phyloP scores from a whole-genome alignment of 30 jellyfish, hydroid and myxozoan genomes.

The Mastigias papua region DNA sequence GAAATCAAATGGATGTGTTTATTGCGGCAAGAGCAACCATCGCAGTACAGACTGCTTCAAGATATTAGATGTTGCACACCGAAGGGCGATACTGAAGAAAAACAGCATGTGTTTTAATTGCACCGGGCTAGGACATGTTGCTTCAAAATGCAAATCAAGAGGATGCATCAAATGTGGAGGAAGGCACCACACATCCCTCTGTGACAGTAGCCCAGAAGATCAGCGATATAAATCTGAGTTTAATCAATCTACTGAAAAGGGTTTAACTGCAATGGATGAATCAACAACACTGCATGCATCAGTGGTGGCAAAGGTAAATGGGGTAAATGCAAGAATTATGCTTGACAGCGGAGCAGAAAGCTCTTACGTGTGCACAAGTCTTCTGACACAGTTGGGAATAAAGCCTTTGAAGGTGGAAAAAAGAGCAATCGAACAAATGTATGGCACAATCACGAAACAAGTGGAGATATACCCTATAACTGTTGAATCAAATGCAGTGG shows the following conservation, averaged over 20 bases:
- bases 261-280: slow-evolving; percentile 18
- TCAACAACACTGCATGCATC: slow-evolving; percentile 68
- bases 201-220: slow-evolving; percentile 22
- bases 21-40: slow-evolving; percentile 51
- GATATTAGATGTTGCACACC: slow-evolving; percentile 40
- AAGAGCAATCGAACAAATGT: slow-evolving; percentile 55
- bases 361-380: slow-evolving; percentile 67
- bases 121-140: slow-evolving; percentile 27
- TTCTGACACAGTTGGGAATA: slow-evolving; percentile 52
- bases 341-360: slow-evolving; percentile 64
- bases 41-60: slow-evolving; percentile 49
- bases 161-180: slow-evolving; percentile 29
- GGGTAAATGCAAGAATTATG: slow-evolving; percentile 49
- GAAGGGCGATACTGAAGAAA: slow-evolving; percentile 47
- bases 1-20: slow-evolving; percentile 45
- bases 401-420: slow-evolving; percentile 55
- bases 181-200: slow-evolving; percentile 11
- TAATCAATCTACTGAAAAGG: slow-evolving; percentile 16
- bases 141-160: slow-evolving; percentile 21
- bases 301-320: slow-evolving; percentile 64
- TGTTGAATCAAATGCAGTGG: slow-evolving; percentile 52
- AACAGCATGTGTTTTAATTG: slow-evolving; percentile 50
- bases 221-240: slow-evolving; percentile 12
- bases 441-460: slow-evolving; percentile 42
- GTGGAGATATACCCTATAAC: slow-evolving; percentile 13